These are phyloP conservation scores for Melierax canorus DNA, from an alignment of 2,113 vertebrate genomes.

Conservation along the genomic window DNA sequence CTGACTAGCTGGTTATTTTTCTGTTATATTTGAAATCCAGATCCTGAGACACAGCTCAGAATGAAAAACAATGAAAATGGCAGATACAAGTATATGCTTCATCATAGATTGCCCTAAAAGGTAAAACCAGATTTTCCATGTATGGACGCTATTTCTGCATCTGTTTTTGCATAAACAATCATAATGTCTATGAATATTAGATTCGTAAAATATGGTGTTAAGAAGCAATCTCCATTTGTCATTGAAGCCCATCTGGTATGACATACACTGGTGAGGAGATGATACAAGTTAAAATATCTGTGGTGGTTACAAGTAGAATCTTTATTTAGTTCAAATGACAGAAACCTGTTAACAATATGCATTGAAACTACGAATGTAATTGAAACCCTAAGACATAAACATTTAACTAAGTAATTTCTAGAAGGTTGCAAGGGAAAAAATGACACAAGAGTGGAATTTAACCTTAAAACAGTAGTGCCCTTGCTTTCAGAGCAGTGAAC, in stretches of 20 bases:
- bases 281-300: neutral
- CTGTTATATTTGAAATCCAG: neutral
- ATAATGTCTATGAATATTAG: neutral
- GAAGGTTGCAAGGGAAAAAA: neutral
- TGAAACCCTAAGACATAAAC: neutral
- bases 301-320: neutral
- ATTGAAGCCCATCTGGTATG: neutral
- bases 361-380: neutral
- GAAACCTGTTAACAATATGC: neutral
- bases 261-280: neutral
- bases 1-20: neutral
- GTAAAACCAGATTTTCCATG: neutral
- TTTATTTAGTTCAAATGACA: conserved; percentile 3
- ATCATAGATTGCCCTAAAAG: neutral
- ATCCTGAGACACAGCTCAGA: neutral
- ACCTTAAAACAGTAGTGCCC: neutral
- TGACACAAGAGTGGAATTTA: neutral
- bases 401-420: neutral
- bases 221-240: neutral
- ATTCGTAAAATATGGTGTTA: neutral
- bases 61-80: neutral
- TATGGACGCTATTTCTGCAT: neutral
- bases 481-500: neutral
- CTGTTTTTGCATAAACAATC: neutral
- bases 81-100: neutral